Base-by-base conservation (phyloP, 2,797 vertebrate genomes). In the Florisuga fusca region DNA sequence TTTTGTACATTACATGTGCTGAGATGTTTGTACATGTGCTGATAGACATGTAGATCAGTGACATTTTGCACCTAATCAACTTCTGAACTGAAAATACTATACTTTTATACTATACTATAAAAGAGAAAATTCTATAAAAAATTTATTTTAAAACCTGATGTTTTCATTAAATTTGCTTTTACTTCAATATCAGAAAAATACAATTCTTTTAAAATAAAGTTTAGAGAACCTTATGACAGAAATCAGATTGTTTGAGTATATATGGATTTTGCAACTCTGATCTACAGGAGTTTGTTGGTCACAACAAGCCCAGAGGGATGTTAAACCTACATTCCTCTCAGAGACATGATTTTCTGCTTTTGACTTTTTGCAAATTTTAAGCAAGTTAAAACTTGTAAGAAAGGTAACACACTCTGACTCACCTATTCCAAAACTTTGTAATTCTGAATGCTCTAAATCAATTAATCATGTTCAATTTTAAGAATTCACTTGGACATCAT, bases 1-100 rank as follows among this genome's bases (percentile, higher is more conserved):
- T 76, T 31, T 50, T 50, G 11, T 62, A 31, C 3, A 22, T 17
- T 27, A 1, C 7, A 41, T 3, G 6, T 23, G 10, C 33, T 45
- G 31, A 87, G 43, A 7, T 67, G 23, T 51, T 77, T 75, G 41
- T 55, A 46, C 5, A 67, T 1, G 1, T 12, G 45, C 7, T 45
- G 17, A 21, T n/a, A 66, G 36, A 72, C 5, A 15, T 41, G 38
- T 11, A 0, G 0, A 34, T 6, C 2, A 7, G 17, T 50, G 25
- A 10, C 58, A 68, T 58, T 89, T 74, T 27, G 10, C 23, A 58
- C 8, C 27, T 26, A 25, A 17, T 72, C 54, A 45, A 61, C 62
- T 96, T 91, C 88, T 75, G 68, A 88, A 87, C 43, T 66, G 59
- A 61, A 41, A 41, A 41, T 41, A 41, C 38, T 41, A 41, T 41